phyloP scores from a whole-genome alignment of 2,888 invertebrate species.

The Phorcus lineatus region DNA sequence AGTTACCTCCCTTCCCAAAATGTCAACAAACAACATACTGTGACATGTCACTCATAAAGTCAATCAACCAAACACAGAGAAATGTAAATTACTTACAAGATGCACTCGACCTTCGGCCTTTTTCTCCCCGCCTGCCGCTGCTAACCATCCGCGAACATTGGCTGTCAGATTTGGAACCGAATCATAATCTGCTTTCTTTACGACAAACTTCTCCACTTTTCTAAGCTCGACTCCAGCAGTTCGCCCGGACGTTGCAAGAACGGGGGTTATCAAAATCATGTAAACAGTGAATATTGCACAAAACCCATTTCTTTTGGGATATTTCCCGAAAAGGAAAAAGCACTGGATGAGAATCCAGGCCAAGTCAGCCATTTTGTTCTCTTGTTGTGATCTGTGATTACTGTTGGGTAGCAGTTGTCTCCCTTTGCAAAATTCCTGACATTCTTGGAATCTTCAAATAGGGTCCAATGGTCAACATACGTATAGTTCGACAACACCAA shows the following conservation, averaged over 20 bases:
- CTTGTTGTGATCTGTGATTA: conserved; percentile 32
- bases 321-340: conserved; percentile 38
- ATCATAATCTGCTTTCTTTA: conserved; percentile 30
- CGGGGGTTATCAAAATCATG: conserved; percentile 44
- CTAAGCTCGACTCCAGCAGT: conserved; percentile 48
- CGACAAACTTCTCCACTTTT: conserved; percentile 47
- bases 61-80: no score
- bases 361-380: conserved; percentile 47
- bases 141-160: conserved; percentile 47
- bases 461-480: no score
- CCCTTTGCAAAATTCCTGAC: neutral
- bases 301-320: conserved; percentile 36
- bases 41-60: no score
- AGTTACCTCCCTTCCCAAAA: neutral
- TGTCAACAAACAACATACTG: neutral
- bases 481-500: no score
- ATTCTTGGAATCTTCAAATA: neutral
- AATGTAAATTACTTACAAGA: conserved; percentile 40
- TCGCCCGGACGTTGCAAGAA: conserved; percentile 41
- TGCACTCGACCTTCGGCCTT: conserved; percentile 56
- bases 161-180: conserved; percentile 35
- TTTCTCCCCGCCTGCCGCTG: conserved; percentile 49
- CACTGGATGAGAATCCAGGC: conserved; percentile 38
- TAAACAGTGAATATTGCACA: conserved; percentile 40
- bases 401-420: neutral